These are phyloP conservation scores for Patella caerulea DNA, from an alignment of 2,888 invertebrate genomes.

Conservation along the genomic window DNA sequence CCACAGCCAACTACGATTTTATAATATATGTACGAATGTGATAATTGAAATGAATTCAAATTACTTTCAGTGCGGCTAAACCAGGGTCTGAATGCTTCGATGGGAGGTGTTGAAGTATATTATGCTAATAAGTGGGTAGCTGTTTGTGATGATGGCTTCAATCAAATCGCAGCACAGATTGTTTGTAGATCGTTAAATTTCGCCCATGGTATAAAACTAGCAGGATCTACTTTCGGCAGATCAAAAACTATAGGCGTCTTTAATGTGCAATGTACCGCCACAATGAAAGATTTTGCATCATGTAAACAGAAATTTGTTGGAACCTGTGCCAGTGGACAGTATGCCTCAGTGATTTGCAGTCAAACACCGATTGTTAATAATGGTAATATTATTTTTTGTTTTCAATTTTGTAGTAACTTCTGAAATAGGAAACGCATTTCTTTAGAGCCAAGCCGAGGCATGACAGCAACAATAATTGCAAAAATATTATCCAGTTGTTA, in stretches of 20 bases:
- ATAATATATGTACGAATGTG: not conserved
- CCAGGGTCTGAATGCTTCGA: conserved; percentile 44
- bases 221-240: conserved; percentile 43
- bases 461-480: too few species aligned
- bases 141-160: conserved; percentile 50
- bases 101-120: conserved; percentile 56
- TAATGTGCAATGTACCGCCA: conserved; percentile 45
- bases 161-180: conserved; percentile 42
- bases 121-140: conserved; percentile 46
- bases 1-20: not conserved
- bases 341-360: conserved; percentile 54
- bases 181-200: conserved; percentile 45
- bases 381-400: conserved; percentile 28
- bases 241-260: conserved; percentile 76
- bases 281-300: conserved; percentile 38
- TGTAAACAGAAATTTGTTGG: conserved; percentile 36
- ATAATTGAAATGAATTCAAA: not conserved
- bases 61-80: conserved; percentile 45
- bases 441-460: too few species aligned
- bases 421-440: too few species aligned
- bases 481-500: too few species aligned
- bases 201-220: conserved; percentile 47
- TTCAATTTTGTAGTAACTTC: too few species aligned
- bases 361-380: conserved; percentile 41
- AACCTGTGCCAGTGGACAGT: conserved; percentile 40